Percentiles rank a stretch among this genome's conserved stretches.
Conservation (phyloP, 2,797 vertebrate genomes). For the Thamnophis elegans region DNA sequence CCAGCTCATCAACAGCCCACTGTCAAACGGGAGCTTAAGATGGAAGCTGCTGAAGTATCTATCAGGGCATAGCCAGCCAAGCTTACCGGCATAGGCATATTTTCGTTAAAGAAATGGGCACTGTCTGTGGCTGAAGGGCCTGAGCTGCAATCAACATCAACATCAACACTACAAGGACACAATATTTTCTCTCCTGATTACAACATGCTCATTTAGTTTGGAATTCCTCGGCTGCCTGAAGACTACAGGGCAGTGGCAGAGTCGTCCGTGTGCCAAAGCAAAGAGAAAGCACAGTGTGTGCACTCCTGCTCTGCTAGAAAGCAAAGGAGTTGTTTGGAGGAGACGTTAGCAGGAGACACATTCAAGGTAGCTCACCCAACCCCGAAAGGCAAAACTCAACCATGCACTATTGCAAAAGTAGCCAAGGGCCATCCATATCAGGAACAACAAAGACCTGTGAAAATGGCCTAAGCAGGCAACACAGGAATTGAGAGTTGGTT, state of each 20-base stretch:
- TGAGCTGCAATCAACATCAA: slow-evolving; percentile 75
- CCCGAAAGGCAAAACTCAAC: slow-evolving; percentile 17
- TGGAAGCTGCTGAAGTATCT: slow-evolving; percentile 62
- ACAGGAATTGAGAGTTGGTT: neutral
- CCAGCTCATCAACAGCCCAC: slow-evolving; percentile 61
- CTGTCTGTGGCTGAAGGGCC: slow-evolving; percentile 65
- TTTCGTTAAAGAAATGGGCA: slow-evolving; percentile 72
- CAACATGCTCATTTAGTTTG: slow-evolving; percentile 78
- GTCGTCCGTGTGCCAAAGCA: slow-evolving; percentile 74
- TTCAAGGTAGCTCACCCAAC: slow-evolving; percentile 22
- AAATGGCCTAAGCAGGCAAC: neutral
- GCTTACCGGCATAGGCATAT: slow-evolving; percentile 59
- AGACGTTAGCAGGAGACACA: slow-evolving; percentile 54
- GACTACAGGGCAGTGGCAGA: slow-evolving; percentile 74
- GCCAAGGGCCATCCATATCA: neutral
- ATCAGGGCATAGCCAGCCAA: slow-evolving; percentile 61
- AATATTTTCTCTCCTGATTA: slow-evolving; percentile 77
- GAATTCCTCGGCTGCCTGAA: slow-evolving; percentile 74
- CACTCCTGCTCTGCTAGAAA: slow-evolving; percentile 67
- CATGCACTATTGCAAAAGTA: neutral
- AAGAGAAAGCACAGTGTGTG: slow-evolving; percentile 71
- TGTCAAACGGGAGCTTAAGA: slow-evolving; percentile 55
- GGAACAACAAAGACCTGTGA: neutral
- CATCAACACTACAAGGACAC: slow-evolving; percentile 75
- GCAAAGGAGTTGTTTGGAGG: slow-evolving; percentile 57